Percentiles rank a stretch among this genome's conserved stretches.
Conservation (phyloP, 1,140 invertebrate species). For the Nomia melanderi region DNA sequence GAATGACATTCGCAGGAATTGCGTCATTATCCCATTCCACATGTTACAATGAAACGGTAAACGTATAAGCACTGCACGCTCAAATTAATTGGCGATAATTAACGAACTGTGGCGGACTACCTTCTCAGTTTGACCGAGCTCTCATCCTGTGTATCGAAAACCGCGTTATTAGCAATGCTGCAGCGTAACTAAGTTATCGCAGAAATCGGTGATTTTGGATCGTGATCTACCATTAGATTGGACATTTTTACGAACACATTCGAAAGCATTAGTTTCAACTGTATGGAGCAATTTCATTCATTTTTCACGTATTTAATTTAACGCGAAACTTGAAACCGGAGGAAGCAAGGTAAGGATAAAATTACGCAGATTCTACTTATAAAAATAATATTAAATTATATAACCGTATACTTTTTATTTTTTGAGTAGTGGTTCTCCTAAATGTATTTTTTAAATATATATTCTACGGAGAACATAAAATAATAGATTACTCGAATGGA, state of each 20-base stretch:
- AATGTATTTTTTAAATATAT: background rate
- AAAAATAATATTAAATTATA: too few species aligned
- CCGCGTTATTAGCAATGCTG: constrained; percentile 1
- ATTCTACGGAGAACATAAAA: background rate
- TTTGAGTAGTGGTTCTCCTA: too few species aligned
- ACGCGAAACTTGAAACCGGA: too few species aligned
- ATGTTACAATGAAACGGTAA: constrained; percentile 4
- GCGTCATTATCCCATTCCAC: constrained; percentile 29
- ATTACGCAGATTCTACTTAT: too few species aligned
- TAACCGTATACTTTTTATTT: too few species aligned
- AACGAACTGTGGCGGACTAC: constrained; percentile 31
- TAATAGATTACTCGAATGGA: too few species aligned
- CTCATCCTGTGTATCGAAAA: constrained; percentile 11
- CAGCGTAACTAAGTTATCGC: background rate
- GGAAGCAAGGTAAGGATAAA: too few species aligned
- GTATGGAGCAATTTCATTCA: too few species aligned
- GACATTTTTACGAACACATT: background rate
- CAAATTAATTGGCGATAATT: constrained; percentile 52
- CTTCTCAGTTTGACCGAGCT: constrained; percentile 7
- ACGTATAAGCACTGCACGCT: background rate
- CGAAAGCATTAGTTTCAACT: background rate
- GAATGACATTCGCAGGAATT: constrained; percentile 15
- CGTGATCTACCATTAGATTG: background rate
- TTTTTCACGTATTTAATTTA: too few species aligned
- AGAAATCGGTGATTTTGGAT: too few species aligned